Conservation (phyloP, 2,888 invertebrate species). For the Allophyes oxyacanthae region DNA sequence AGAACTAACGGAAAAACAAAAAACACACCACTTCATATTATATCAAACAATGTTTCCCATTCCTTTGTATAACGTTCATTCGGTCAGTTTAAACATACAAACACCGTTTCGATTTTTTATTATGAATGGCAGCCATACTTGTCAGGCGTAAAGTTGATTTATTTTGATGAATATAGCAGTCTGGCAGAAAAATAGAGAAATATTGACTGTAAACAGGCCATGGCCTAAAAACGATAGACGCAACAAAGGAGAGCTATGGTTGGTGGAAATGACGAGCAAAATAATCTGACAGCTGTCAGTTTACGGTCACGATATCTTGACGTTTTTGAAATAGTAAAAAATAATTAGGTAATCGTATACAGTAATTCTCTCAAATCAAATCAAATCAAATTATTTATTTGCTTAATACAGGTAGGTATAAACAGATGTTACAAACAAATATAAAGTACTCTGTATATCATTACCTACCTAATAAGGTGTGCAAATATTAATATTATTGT, state of each 20-base stretch:
- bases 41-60: constrained; percentile 9
- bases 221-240: constrained; percentile 16
- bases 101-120: constrained; percentile 21
- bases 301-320: constrained; percentile 25
- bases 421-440: no score
- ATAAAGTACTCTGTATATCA: no score
- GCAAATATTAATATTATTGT: no score
- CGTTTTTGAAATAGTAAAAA: constrained; percentile 13
- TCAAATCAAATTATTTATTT: no score
- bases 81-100: constrained; percentile 19
- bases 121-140: constrained; percentile 10
- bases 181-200: constrained; percentile 19
- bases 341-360: no score
- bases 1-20: constrained; percentile 5
- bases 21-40: constrained; percentile 14
- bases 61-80: constrained; percentile 25
- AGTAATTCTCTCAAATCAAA: no score
- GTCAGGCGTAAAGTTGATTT: constrained; percentile 34
- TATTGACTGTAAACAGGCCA: constrained; percentile 2
- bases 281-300: constrained; percentile 45
- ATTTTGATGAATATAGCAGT: constrained; percentile 31
- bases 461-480: no score
- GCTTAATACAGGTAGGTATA: no score
- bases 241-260: constrained; percentile 33
- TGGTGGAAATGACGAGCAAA: constrained; percentile 35